Evolutionary conservation across 2,888 invertebrate species (phyloP), one percentile per base, ranked within the genome.

Genomic region (Zhuqinia jingwanae): DNA sequence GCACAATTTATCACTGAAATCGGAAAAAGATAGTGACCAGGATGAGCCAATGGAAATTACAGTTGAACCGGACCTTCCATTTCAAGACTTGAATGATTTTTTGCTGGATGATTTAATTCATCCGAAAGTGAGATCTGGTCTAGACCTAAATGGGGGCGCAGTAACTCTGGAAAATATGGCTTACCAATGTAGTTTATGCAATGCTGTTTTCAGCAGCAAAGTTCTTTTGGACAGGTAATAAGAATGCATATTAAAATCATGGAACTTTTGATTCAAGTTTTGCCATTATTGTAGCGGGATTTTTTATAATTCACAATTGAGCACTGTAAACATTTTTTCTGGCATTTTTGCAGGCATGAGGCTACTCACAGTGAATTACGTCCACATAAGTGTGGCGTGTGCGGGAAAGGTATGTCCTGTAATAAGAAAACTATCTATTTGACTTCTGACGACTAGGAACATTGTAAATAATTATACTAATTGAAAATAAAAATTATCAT

Each of bases 331-430:
- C 20, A 36, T 63, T 63, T 25, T 50, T 50, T 25, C 30, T 70
- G 27, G 6, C n/a, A 20, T 25, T 30, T 47, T 20, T 58, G 27
- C 68, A 89, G 90, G 70, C 90, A 90, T 87, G 68, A 88, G 65
- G 36, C 83, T n/a, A 88, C 88, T 11, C 88, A 89, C 56, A 85
- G 78, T 47, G 68, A 87, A n/a, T 68, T 87, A 53, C 88, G 90
- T 27, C 89, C 90, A 2, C 89, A 90, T 50, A 89, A 89, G 47
- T 90, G 90, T 68, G n/a, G 80, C 1, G 76, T 90, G 13, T 90
- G 90, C 70, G 87, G 85, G 11, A 89, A 90, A 88, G 86, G 83
- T 83, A n/a, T n/a, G 47, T 47, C 8, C 11, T n/a, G n/a, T n/a
- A n/a, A n/a, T n/a, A n/a, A n/a, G n/a, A n/a, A n/a, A n/a, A n/a